Evolutionary conservation across 1,140 invertebrate genomes (phyloP).

Genomic region (Protaetia brevitarsis): DNA sequence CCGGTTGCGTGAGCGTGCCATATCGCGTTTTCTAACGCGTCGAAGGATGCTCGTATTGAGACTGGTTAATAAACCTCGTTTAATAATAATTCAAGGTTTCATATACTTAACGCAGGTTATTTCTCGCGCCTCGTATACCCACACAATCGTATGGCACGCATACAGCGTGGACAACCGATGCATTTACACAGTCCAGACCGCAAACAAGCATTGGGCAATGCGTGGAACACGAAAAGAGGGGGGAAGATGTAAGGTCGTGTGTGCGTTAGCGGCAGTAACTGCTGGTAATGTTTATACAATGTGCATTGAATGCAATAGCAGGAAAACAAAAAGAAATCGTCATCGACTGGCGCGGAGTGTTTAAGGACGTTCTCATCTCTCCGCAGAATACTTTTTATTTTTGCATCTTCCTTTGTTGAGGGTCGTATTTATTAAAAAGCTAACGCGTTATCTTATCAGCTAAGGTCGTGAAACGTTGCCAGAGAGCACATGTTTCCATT

Average conservation of each 20-base stretch:
- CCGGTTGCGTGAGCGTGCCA: slow-evolving; percentile 1
- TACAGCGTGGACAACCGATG: neutral
- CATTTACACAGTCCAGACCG: neutral
- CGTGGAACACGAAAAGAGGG: neutral
- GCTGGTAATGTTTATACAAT: slow-evolving; percentile 11
- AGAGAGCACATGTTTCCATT: no score
- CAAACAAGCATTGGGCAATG: neutral
- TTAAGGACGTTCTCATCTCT: neutral
- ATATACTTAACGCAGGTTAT: neutral
- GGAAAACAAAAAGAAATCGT: neutral
- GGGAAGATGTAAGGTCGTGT: neutral
- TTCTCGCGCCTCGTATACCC: neutral
- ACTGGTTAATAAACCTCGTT: slow-evolving; percentile 13
- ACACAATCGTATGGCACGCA: neutral
- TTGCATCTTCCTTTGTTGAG: no score
- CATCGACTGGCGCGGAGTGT: neutral
- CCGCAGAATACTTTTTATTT: no score
- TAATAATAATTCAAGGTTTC: slow-evolving; percentile 14
- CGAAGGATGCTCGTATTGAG: slow-evolving; percentile 1
- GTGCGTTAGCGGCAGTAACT: slow-evolving; percentile 1
- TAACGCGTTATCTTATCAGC: no score
- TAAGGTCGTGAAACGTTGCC: no score
- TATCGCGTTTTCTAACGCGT: slow-evolving; percentile 1
- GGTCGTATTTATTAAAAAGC: no score
- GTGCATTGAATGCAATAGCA: neutral